Conservation (phyloP, 2,797 vertebrate species). For the Arremon aurantiirostris region DNA sequence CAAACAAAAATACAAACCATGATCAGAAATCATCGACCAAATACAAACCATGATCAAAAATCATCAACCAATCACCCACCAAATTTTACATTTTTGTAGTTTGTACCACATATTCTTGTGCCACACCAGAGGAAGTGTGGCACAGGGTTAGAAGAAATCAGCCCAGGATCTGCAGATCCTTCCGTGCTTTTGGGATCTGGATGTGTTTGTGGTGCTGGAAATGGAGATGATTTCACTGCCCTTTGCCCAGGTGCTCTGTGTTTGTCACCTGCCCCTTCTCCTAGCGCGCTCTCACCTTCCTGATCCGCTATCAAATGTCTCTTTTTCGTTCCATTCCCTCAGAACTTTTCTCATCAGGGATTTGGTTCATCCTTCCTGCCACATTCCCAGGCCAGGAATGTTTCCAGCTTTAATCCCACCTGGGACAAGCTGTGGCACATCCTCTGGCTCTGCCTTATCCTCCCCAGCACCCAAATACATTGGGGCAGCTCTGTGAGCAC, state of each 20-base stretch:
- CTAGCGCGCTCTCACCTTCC: neutral
- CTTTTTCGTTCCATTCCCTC: neutral
- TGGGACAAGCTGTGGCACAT: neutral
- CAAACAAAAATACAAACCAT: too few relatives aligned
- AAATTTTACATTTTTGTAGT: too few relatives aligned
- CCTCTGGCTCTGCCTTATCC: neutral
- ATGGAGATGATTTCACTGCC: fast-evolving
- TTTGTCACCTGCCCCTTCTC: neutral
- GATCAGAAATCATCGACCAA: too few relatives aligned
- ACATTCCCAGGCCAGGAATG: neutral
- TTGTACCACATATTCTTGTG: too few relatives aligned
- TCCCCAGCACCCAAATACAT: fast-evolving
- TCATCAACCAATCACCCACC: too few relatives aligned
- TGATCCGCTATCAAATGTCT: neutral
- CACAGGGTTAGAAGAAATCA: fast-evolving
- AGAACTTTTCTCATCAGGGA: neutral
- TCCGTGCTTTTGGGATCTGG: fast-evolving
- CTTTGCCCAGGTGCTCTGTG: neutral
- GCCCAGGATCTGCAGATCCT: neutral
- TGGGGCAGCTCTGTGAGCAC: fast-evolving
- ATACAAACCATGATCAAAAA: too few relatives aligned
- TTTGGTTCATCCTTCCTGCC: neutral
- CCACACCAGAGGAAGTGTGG: fast-evolving
- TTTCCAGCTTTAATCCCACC: neutral
- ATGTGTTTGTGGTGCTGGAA: neutral